phyloP scores from a whole-genome alignment of 2,888 invertebrate species.

The Dasysyrphus albostriatus region DNA sequence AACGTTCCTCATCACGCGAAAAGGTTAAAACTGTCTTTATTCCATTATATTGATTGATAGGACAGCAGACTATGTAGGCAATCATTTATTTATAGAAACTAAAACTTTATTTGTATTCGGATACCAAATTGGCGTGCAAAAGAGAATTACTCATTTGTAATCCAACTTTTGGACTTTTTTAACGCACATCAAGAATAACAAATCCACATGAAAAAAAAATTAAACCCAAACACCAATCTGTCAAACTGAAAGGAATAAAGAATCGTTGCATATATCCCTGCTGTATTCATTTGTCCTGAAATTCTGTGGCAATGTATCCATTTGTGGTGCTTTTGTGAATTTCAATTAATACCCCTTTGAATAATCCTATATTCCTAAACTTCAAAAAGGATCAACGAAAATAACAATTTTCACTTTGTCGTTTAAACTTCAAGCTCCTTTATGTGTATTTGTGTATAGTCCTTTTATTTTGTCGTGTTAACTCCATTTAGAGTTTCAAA shows the following conservation, averaged over 20 bases:
- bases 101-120: background rate
- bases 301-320: background rate
- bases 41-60: background rate
- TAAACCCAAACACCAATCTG: background rate
- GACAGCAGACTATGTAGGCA: background rate
- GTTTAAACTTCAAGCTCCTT: background rate
- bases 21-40: background rate
- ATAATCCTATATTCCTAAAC: background rate
- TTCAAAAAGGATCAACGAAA: slow-evolving; percentile 6
- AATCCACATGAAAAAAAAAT: background rate
- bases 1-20: background rate
- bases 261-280: background rate
- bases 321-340: slow-evolving; percentile 10
- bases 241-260: background rate
- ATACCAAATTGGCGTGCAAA: background rate
- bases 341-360: background rate
- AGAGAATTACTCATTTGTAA: slow-evolving; percentile 2
- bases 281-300: background rate
- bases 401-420: slow-evolving; percentile 3
- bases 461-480: background rate
- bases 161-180: background rate
- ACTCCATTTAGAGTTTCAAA: background rate
- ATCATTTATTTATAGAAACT: background rate
- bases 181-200: background rate
- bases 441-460: background rate